These are phyloP conservation scores for Caenorhabditis sulstoni DNA, from an alignment of 2,888 invertebrate genomes.

Conservation along the genomic window DNA sequence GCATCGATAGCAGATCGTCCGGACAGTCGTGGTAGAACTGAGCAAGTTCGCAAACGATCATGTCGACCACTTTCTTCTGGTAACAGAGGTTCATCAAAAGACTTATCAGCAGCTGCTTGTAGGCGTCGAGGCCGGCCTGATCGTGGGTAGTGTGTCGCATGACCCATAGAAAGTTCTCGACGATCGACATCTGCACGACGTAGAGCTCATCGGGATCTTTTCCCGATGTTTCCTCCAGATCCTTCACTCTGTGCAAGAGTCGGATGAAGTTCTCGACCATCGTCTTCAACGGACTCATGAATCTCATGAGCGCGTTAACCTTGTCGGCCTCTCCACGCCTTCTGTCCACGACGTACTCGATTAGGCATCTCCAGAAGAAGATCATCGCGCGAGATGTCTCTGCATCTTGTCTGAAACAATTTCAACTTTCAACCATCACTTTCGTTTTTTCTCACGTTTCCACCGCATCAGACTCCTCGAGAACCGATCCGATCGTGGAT, in stretches of 20 bases:
- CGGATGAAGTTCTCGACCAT: constrained; percentile 27
- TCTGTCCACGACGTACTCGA: constrained; percentile 28
- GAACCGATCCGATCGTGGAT: constrained; percentile 3
- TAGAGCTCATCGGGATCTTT: background rate
- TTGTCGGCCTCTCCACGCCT: constrained; percentile 10
- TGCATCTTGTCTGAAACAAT: constrained; percentile 25
- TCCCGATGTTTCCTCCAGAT: background rate
- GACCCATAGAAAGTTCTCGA: constrained; percentile 21
- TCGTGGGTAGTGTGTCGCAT: constrained; percentile 16
- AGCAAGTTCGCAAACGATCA: constrained; percentile 13
- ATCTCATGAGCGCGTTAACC: background rate
- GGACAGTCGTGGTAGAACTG: constrained; percentile 30
- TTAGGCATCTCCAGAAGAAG: constrained; percentile 29
- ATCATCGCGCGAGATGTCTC: constrained; percentile 13
- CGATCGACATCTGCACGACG: constrained; percentile 26
- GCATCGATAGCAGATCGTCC: constrained; percentile 4
- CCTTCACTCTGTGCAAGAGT: constrained; percentile 6
- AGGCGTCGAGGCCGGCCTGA: constrained; percentile 27
- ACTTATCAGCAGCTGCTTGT: constrained; percentile 6
- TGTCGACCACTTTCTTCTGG: constrained; percentile 37
- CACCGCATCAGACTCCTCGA: background rate
- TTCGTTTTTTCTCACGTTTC: background rate
- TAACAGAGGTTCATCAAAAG: constrained; percentile 38
- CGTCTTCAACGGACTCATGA: constrained; percentile 13
- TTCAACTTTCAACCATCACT: no score